Percentiles rank a stretch among this genome's conserved stretches.
Evolutionary conservation across 2,888 invertebrate species (phyloP).

Genomic region (Eurytoma adleriae): DNA sequence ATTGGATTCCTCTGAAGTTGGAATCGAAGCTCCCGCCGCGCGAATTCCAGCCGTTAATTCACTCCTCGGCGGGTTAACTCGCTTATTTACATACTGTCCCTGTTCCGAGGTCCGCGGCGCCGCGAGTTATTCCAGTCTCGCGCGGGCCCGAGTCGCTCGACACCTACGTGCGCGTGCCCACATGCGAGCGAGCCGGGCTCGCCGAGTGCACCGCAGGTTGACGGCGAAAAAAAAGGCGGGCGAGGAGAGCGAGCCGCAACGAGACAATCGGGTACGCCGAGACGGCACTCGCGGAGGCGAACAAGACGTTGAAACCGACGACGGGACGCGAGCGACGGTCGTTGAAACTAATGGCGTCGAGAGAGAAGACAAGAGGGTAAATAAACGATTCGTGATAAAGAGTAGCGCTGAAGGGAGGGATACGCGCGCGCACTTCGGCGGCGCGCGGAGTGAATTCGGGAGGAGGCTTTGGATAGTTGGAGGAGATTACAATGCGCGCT

Average conservation of each 20-base stretch:
- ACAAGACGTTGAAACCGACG: background rate
- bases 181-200: slow-evolving; percentile 2
- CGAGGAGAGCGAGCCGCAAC: slow-evolving; percentile 8
- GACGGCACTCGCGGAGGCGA: background rate
- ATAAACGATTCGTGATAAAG: background rate
- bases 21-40: slow-evolving; percentile 24
- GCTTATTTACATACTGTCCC: slow-evolving; percentile 51
- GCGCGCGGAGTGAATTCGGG: background rate
- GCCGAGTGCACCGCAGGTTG: background rate
- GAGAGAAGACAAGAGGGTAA: background rate
- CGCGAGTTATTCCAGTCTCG: slow-evolving; percentile 45
- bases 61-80: slow-evolving; percentile 33
- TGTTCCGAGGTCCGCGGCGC: slow-evolving; percentile 37
- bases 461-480: background rate
- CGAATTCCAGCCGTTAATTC: slow-evolving; percentile 40
- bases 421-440: too few relatives aligned
- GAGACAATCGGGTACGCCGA: background rate
- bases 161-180: slow-evolving; percentile 33
- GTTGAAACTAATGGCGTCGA: slow-evolving; percentile 1
- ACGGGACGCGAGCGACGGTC: background rate
- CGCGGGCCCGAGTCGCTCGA: background rate
- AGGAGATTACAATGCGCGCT: slow-evolving; percentile 19
- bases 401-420: background rate
- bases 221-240: background rate
- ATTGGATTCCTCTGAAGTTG: slow-evolving; percentile 27